Percentiles rank a stretch among this genome's conserved stretches.
phyloP scores from a whole-genome alignment of 1,140 invertebrate genomes.

The Eurosta solidaginis region DNA sequence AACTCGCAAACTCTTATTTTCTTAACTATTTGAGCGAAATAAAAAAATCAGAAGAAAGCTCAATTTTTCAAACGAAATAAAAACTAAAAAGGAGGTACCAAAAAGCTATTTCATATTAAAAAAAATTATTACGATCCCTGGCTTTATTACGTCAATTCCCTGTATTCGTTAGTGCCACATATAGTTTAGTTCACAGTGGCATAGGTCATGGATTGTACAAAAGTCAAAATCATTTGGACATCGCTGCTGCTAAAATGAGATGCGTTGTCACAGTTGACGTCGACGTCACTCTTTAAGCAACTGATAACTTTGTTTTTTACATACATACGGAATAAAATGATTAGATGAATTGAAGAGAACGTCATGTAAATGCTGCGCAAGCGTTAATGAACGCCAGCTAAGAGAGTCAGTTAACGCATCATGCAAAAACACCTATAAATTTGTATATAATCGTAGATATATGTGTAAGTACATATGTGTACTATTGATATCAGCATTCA shows the following conservation, averaged over 20 bases:
- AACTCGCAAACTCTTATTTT: too few relatives aligned
- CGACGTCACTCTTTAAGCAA: background rate
- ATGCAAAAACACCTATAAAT: background rate
- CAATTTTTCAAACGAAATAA: too few relatives aligned
- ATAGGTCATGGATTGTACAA: conserved; percentile 21
- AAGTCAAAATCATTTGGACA: conserved; percentile 12
- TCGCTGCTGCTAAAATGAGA: background rate
- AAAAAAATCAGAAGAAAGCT: too few relatives aligned
- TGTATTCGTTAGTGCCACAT: conserved; percentile 12
- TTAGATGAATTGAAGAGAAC: background rate
- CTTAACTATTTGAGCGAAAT: too few relatives aligned
- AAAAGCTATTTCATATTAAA: too few relatives aligned
- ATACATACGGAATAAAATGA: background rate
- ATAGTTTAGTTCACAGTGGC: background rate
- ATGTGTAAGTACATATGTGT: background rate
- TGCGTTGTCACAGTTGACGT: background rate
- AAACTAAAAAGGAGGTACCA: too few relatives aligned
- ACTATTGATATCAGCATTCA: background rate
- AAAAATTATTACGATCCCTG: background rate
- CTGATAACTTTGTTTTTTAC: background rate
- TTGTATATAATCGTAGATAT: background rate
- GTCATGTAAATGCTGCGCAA: background rate
- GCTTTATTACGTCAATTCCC: background rate
- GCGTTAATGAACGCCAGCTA: background rate
- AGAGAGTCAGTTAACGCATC: background rate